These are phyloP conservation scores for Arvicanthis niloticus DNA, from an alignment of 2,113 vertebrate species.

Conservation along the genomic window DNA sequence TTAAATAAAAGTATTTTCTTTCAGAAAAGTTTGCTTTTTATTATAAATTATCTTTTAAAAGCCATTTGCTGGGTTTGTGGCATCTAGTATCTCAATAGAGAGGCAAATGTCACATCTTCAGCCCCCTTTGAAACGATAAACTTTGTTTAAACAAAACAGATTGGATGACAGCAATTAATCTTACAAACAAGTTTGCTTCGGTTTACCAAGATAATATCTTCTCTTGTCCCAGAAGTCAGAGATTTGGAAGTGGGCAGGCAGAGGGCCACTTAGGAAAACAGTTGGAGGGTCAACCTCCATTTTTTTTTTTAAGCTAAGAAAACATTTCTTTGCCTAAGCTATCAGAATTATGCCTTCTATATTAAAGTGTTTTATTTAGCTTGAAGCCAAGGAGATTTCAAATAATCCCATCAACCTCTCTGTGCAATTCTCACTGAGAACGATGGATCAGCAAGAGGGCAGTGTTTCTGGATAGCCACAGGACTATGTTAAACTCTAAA, in stretches of 20 bases:
- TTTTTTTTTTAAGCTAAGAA: conserved; percentile 7
- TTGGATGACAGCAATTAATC: conserved; percentile 55
- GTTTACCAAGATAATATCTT: conserved; percentile 52
- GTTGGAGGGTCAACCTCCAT: neutral
- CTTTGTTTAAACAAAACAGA: conserved; percentile 59
- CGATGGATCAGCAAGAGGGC: neutral
- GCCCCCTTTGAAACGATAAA: conserved; percentile 47
- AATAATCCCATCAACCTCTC: conserved; percentile 46
- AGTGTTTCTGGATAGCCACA: conserved; percentile 4
- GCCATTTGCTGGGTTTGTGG: neutral
- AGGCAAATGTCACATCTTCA: conserved; percentile 19
- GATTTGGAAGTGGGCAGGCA: neutral
- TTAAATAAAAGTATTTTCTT: conserved; percentile 15
- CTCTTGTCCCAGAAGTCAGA: conserved; percentile 35
- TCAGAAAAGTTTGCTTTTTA: conserved; percentile 38
- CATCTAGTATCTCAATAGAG: neutral
- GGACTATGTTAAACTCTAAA: conserved; percentile 47
- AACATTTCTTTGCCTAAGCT: conserved; percentile 18
- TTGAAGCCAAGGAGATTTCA: conserved; percentile 14
- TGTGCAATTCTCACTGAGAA: conserved; percentile 40
- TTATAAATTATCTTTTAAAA: conserved; percentile 10
- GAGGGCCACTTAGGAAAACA: conserved; percentile 32
- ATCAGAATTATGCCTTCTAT: neutral
- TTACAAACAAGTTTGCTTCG: conserved; percentile 48
- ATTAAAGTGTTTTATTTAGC: conserved; percentile 29